These are phyloP conservation scores for Drosophila lutescens DNA, from an alignment of 2,888 invertebrate genomes.

Conservation along the genomic window DNA sequence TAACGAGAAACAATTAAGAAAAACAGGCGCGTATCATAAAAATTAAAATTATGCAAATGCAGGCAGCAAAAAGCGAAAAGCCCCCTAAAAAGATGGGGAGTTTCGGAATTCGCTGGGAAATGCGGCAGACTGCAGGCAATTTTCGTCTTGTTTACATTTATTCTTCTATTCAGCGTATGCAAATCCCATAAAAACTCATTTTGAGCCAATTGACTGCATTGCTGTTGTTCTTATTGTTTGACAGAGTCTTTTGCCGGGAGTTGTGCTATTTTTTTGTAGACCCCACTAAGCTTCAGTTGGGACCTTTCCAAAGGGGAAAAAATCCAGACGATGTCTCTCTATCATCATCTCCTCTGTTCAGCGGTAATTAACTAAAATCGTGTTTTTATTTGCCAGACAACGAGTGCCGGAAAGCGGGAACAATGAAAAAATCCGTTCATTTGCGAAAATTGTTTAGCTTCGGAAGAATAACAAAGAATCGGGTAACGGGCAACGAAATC, in stretches of 20 bases:
- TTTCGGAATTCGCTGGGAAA: not conserved
- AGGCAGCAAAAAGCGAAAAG: not conserved
- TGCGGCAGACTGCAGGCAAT: constrained; percentile 41
- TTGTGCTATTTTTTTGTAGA: constrained; percentile 6
- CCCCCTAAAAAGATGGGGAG: not conserved
- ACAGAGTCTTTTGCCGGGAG: constrained; percentile 12
- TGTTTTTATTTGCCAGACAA: constrained; percentile 41
- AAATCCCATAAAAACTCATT: constrained; percentile 79
- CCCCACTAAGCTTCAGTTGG: constrained; percentile 44
- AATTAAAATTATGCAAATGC: constrained; percentile 73
- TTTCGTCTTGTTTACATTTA: constrained; percentile 59
- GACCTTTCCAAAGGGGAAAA: constrained; percentile 28
- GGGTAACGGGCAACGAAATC: constrained; percentile 43
- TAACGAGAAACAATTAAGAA: constrained; percentile 71
- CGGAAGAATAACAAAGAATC: constrained; percentile 30
- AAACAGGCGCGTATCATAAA: constrained; percentile 63
- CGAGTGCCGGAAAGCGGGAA: constrained; percentile 19
- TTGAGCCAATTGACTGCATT: constrained; percentile 73
- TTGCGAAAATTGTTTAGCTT: constrained; percentile 59
- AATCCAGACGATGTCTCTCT: constrained; percentile 34
- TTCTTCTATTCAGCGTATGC: constrained; percentile 68
- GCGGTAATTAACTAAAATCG: constrained; percentile 69
- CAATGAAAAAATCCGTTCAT: constrained; percentile 63
- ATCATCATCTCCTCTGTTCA: constrained; percentile 21
- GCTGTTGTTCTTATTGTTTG: constrained; percentile 48